A percentile compares a stretch with the other conserved stretches of the same genome.
Evolutionary conservation across 2,113 vertebrate genomes (phyloP).

Genomic region (Emydura subglobosa): DNA sequence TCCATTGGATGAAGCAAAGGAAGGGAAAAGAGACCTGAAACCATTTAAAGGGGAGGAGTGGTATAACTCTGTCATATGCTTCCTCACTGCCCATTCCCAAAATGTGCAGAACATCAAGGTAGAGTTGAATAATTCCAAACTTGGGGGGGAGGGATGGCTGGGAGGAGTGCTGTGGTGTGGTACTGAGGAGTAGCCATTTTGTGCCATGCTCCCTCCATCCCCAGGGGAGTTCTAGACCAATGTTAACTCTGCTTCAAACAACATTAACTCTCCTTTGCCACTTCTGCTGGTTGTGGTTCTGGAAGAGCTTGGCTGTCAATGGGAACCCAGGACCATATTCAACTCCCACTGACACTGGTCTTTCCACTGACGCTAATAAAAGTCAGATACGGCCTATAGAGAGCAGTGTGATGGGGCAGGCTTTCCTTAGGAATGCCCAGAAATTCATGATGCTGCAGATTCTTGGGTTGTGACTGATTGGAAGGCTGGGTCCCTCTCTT

Average conservation of each 20-base stretch:
- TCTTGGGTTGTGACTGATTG: background rate
- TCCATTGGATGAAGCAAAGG: background rate
- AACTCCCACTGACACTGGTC: background rate
- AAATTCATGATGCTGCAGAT: background rate
- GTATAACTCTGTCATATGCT: background rate
- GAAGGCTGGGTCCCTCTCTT: background rate
- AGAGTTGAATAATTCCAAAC: background rate
- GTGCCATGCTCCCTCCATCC: background rate
- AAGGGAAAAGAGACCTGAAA: background rate
- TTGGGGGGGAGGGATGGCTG: background rate
- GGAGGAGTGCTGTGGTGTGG: background rate
- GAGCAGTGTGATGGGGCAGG: no score
- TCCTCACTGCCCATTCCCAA: background rate
- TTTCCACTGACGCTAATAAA: background rate
- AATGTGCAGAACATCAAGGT: rapidly evolving
- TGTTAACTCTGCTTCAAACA: background rate
- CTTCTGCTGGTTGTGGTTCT: background rate
- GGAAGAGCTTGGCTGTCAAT: background rate
- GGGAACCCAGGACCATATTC: background rate
- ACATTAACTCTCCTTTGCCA: background rate
- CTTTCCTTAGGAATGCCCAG: no score
- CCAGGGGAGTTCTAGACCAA: background rate
- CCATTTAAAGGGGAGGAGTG: background rate
- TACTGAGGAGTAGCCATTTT: background rate
- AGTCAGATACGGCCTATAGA: background rate